A percentile compares a stretch with the other conserved stretches of the same genome.
phyloP scores from a whole-genome alignment of 1,140 invertebrate genomes.

The Holcopasites calliopsidis region DNA sequence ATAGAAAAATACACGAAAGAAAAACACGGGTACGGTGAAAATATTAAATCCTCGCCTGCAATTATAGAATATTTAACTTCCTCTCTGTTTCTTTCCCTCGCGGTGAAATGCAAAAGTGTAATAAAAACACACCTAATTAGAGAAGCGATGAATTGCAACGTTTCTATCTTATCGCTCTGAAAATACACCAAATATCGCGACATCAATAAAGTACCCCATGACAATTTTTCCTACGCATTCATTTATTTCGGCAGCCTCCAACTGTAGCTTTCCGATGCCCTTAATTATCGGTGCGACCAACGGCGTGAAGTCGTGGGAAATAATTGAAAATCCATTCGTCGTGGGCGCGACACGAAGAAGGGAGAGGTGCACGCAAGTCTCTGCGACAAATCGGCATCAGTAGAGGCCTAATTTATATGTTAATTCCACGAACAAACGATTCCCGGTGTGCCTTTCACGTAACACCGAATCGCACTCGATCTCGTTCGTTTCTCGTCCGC shows the following conservation, averaged over 20 bases:
- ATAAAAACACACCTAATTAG: no score
- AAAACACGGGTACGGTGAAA: constrained; percentile 27
- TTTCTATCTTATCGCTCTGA: no score
- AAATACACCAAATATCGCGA: no score
- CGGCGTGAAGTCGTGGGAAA: background rate
- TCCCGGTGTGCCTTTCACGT: constrained; percentile 40
- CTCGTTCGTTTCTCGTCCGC: constrained; percentile 28
- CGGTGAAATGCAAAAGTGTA: background rate
- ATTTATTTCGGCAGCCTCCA: no score
- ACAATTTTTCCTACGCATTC: no score
- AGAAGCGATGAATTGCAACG: no score
- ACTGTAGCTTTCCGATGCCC: no score
- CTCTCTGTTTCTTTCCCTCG: background rate
- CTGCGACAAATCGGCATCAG: background rate
- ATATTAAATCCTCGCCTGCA: background rate
- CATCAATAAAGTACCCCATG: no score
- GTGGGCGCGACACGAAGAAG: background rate
- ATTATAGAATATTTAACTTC: background rate
- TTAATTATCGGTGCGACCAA: no score
- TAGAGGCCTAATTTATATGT: constrained; percentile 50
- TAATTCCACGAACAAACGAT: constrained; percentile 43
- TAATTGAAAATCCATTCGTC: constrained; percentile 5
- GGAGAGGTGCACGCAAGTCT: background rate
- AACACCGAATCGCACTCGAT: constrained; percentile 43
- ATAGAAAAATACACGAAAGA: constrained; percentile 10